Evolutionary conservation across 2,113 vertebrate genomes (phyloP), one percentile per base, ranked within the genome.

Genomic region (Philantomba maxwellii): DNA sequence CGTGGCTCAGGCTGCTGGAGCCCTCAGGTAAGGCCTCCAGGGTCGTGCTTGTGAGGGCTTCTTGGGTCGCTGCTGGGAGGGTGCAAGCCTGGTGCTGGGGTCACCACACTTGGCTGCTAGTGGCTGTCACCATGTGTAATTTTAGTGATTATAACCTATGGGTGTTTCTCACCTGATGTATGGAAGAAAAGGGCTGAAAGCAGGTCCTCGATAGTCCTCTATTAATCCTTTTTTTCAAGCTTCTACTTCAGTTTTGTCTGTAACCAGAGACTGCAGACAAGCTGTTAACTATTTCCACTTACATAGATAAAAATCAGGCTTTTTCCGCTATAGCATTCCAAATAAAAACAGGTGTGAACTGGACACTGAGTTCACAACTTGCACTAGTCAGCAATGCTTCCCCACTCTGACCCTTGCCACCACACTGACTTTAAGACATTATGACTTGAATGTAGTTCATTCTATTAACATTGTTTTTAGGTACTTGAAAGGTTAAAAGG

Each of bases 241-340:
- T 21, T 81, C 81, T 39, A 92, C 21, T 96, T 95, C 33, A 87
- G 17, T 73, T 93, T n/a, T 92, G 45, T 91, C 64, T 92, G 2
- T 33, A 86, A 87, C 33, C 47, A 89, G 70, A 89, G 78, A 83
- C 5, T 51, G 23, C 19, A 88, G n/a, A 55, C 83, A 88, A 70
- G 62, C 80, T 89, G 7, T 60, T 60, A 66, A 88, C 84, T 75
- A 28, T 55, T n/a, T 83, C 14, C 25, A 64, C 43, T 94, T 75
- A 75, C 21, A 66, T 58, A 57, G 57, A 21, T 47, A 55, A 39
- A 49, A 58, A 30, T 53, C 28, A 53, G 55, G n/a, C 14, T 64
- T 85, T 15, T 5, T 7, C 13, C 43, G 83, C 57, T 3, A 13
- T 28, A 57, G 2, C 19, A 16, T 30, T 78, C 23, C 93, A 91